Evolutionary conservation across 2,888 invertebrate species (phyloP).

Genomic region (Eupithecia inturbata): DNA sequence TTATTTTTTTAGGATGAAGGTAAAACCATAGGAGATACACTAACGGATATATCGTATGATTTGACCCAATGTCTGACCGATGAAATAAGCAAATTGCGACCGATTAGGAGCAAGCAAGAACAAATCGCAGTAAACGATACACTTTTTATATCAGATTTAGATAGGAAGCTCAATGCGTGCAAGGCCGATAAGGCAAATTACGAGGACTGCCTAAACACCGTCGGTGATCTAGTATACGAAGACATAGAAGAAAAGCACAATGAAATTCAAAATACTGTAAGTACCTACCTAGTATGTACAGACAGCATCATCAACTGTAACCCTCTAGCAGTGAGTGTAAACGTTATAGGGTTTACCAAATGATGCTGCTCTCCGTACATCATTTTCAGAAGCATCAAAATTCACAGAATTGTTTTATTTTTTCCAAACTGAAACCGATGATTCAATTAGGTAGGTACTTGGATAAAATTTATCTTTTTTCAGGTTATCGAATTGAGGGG

Average conservation of each 20-base stretch:
- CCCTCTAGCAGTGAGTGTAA: too few species aligned
- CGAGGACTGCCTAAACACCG: constrained; percentile 53
- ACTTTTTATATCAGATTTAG: constrained; percentile 48
- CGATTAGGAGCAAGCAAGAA: constrained; percentile 37
- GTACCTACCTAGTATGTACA: constrained; percentile 35
- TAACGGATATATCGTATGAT: neutral
- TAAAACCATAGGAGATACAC: neutral
- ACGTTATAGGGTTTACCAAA: too few species aligned
- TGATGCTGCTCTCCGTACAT: too few species aligned
- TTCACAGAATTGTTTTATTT: neutral
- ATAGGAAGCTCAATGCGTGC: constrained; percentile 53
- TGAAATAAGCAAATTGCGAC: neutral
- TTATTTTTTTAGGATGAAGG: neutral
- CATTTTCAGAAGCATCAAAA: neutral
- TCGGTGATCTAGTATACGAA: constrained; percentile 50
- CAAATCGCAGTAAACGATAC: constrained; percentile 47
- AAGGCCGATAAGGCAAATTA: constrained; percentile 41
- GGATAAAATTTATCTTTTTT: neutral
- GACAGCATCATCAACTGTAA: too few species aligned
- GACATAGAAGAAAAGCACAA: constrained; percentile 50
- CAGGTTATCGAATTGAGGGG: neutral
- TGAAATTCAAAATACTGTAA: constrained; percentile 53
- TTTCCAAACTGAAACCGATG: neutral
- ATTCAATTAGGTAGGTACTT: neutral
- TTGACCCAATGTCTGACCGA: neutral